A percentile compares a stretch with the other conserved stretches of the same genome.
phyloP scores from a whole-genome alignment of 2,888 invertebrate genomes.

The Furcula furcula region DNA sequence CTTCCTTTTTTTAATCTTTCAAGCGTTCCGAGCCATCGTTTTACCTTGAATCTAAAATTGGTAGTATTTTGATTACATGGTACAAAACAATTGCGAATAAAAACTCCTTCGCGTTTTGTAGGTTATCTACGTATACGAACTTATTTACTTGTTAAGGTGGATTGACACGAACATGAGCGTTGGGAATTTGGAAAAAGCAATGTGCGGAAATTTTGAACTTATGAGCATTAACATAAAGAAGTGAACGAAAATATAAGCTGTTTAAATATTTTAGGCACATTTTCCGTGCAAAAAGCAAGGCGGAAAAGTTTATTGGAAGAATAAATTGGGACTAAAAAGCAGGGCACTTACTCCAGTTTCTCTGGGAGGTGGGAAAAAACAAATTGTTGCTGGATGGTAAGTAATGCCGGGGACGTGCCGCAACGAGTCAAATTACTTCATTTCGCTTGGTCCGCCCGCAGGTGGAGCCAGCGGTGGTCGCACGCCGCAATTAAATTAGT shows the following conservation, averaged over 20 bases:
- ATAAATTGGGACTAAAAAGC: constrained; percentile 77
- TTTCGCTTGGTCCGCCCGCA: constrained; percentile 50
- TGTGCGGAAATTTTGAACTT: constrained; percentile 29
- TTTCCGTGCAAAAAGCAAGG: constrained; percentile 63
- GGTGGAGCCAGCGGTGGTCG: constrained; percentile 40
- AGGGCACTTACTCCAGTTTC: constrained; percentile 62
- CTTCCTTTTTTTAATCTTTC: constrained; percentile 31
- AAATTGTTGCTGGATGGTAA: constrained; percentile 75
- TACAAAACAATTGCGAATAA: constrained; percentile 12
- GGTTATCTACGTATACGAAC: neutral
- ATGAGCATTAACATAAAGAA: constrained; percentile 53
- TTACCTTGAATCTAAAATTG: constrained; percentile 13
- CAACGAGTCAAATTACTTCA: constrained; percentile 67
- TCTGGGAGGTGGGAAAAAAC: constrained; percentile 63
- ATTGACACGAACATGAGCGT: constrained; percentile 25
- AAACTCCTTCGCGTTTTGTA: constrained; percentile 1
- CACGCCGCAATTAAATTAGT: constrained; percentile 49
- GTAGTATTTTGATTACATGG: constrained; percentile 7
- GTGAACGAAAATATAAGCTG: constrained; percentile 61
- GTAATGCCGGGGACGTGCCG: constrained; percentile 69
- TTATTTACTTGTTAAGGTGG: constrained; percentile 5
- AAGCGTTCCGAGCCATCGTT: constrained; percentile 12
- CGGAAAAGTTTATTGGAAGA: constrained; percentile 70
- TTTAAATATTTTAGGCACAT: constrained; percentile 71
- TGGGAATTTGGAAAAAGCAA: constrained; percentile 28